phyloP scores from a whole-genome alignment of 2,888 invertebrate species.

The Chloroclystis v-ata region DNA sequence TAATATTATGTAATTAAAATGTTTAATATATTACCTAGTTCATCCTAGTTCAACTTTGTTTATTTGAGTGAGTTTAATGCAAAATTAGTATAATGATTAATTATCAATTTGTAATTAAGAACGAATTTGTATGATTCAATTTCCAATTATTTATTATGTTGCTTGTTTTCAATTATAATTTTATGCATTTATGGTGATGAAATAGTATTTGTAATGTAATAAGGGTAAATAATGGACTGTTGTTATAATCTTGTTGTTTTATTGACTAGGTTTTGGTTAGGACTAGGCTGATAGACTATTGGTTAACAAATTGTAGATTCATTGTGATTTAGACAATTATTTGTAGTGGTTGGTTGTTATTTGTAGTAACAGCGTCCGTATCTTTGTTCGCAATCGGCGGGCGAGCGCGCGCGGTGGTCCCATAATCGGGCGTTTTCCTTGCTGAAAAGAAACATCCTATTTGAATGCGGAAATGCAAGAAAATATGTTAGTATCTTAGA shows the following conservation, averaged over 20 bases:
- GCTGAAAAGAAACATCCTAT: conserved; percentile 35
- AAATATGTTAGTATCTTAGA: too few relatives aligned
- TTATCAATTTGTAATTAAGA: background rate
- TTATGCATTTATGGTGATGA: conserved; percentile 47
- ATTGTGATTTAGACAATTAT: too few relatives aligned
- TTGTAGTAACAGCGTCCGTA: conserved; percentile 51
- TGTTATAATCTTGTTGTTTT: conserved; percentile 22
- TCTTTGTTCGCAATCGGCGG: conserved; percentile 49
- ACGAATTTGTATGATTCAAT: conserved; percentile 7
- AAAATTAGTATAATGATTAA: background rate
- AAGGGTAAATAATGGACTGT: conserved; percentile 42
- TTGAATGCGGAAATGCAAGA: too few relatives aligned
- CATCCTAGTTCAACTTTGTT: too few relatives aligned
- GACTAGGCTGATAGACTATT: too few relatives aligned
- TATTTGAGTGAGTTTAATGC: too few relatives aligned
- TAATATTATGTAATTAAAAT: too few relatives aligned
- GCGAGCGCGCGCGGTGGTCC: conserved; percentile 56
- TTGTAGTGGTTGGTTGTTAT: conserved; percentile 5
- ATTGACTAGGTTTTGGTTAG: background rate
- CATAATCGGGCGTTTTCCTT: conserved; percentile 66
- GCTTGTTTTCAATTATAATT: conserved; percentile 35
- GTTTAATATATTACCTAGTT: too few relatives aligned
- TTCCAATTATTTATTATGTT: conserved; percentile 36
- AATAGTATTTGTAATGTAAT: conserved; percentile 31
- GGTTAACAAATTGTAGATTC: too few relatives aligned